Evolutionary conservation across 2,888 invertebrate genomes (phyloP), one percentile per base, ranked within the genome.

Genomic region (Ectemnius continuus): DNA sequence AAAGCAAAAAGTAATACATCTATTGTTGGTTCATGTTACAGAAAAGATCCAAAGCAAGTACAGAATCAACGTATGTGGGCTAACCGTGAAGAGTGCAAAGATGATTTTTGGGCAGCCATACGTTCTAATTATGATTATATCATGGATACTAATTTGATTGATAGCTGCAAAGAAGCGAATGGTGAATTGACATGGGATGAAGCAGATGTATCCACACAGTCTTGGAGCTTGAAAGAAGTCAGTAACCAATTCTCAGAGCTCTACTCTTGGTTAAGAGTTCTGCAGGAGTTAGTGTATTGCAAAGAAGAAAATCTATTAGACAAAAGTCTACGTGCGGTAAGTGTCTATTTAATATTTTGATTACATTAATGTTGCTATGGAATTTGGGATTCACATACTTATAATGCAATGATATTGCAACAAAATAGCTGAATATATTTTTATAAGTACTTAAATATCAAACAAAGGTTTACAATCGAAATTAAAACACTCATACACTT

Each of bases 131-230:
- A 98, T 92, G 96, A 97, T 91, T 98, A 97, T 91, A 96, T 98
- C 88, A 98, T 98, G 98, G 97, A 97, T 91, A 97, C 96, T 88
- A 96, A 97, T 91, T 95, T 98, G 84, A 95, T 98, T 78, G 97
- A 97, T 89, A 95, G 95, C 84, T 98, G 98, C 92, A 94, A 94
- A 91, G 95, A 95, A 92, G 95, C 95, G 77, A 95, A 94, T 91
- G 94, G 95, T 86, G 96, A 96, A 91, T 92, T 96, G 87, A 92
- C 93, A 70, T 93, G 93, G 88, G 93, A 94, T 88, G 94, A 94
- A 84, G 92, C 93, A 79, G 93, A 93, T 78, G 91, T 91, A 48
- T 89, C 91, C 57, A 89, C 91, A 88, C 93, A 87, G 91, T 94
- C 92, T 85, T 96, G 96, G 95, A 95, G 95, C 74, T 93, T 95